These are phyloP conservation scores for Megaceryle maxima DNA, from an alignment of 2,113 vertebrate genomes.

Conservation along the genomic window DNA sequence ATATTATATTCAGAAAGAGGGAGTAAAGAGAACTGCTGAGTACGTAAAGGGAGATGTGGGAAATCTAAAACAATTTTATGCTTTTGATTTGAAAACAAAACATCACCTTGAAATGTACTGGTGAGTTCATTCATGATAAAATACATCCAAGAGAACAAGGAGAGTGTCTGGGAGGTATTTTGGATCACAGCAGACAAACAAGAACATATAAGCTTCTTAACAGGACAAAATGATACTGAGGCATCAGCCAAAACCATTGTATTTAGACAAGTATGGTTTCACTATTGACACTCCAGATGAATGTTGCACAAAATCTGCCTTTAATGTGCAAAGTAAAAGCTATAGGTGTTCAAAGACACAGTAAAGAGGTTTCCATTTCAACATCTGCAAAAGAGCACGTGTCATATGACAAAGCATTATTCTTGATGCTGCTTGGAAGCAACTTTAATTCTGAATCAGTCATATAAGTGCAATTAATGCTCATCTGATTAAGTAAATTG, in stretches of 20 bases:
- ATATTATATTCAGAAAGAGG: conserved; percentile 8
- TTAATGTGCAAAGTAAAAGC: not conserved
- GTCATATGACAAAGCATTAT: not conserved
- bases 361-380: not conserved
- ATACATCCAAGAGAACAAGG: not conserved
- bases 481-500: not conserved
- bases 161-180: not conserved
- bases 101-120: not conserved
- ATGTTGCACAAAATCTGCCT: not conserved
- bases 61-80: conserved; percentile 43
- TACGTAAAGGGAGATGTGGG: conserved; percentile 20
- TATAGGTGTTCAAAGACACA: not conserved
- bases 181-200: not conserved
- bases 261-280: conserved; percentile 14
- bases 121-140: not conserved
- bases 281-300: not conserved
- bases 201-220: not conserved
- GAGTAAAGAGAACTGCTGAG: not conserved
- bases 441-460: not conserved
- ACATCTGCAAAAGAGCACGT: not conserved
- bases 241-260: not conserved
- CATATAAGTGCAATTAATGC: not conserved
- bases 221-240: not conserved
- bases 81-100: conserved; percentile 52
- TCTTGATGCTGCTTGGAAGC: not conserved